Evolutionary conservation across 2,888 invertebrate species (phyloP), one percentile per base, ranked within the genome.

Genomic region (Unio pictorum): DNA sequence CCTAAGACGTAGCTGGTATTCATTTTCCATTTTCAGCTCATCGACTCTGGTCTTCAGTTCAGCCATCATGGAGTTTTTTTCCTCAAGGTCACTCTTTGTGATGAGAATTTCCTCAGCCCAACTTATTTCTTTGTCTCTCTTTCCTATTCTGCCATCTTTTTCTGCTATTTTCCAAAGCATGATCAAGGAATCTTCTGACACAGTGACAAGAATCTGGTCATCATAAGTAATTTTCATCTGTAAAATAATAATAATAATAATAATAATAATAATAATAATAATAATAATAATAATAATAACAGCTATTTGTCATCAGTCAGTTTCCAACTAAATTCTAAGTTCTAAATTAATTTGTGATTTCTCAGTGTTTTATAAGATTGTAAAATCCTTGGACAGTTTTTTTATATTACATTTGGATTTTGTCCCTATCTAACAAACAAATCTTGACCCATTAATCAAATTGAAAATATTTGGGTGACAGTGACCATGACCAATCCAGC

Each of bases 1-100:
- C 71, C 90, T 91, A 90, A 96, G 94, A 34, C 95, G 92, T 81
- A 95, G 91, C 88, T 96, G 95, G 86, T 96, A 96, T 0, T 94
- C 93, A 85, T 95, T 95, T 88, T 97, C 96, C 8, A 95, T 94
- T 86, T 95, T 94, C 80, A 96, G 91, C 88, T 97, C 96, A 77
- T 94, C 94, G 87, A 96, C 93, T 65, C 96, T 92, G 54, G 93
- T 92, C 77, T 93, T 93, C 30, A 94, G 88, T 72, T 94, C 93
- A 60, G 90, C 89, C 68, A 94, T 95, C 69, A 91, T 91, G 4
- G 92, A 73, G 74, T 90, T 91, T 89, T 96, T 96, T 67, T 95
- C 95, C 80, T 94, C 93, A 57, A 97, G 91, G 84, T 95, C 91
- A 72, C 85, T 87, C 81, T 91, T 94, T 56, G 95, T 94, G 76